Percentiles rank a stretch among this genome's conserved stretches.
Evolutionary conservation across 53 echinoderm and acorn worm genomes (phyloP).

Genomic region (Hippasteria phrygiana): DNA sequence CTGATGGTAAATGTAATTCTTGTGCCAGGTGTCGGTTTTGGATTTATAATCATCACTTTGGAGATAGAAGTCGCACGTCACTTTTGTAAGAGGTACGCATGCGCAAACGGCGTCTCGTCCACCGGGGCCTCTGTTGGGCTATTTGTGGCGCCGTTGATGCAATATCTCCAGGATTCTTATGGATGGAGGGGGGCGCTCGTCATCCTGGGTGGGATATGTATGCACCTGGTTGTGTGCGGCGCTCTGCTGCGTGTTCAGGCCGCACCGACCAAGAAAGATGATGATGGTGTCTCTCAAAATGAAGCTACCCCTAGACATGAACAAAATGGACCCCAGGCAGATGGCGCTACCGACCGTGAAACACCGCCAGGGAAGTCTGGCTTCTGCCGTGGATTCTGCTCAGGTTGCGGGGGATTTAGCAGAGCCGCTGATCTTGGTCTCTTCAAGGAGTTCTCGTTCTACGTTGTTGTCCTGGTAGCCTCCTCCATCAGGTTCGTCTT

Average conservation of each 20-base stretch:
- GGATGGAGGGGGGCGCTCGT: neutral
- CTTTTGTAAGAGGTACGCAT: neutral
- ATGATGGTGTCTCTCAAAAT: neutral
- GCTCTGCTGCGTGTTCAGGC: neutral
- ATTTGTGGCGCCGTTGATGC: slow-evolving; percentile 1
- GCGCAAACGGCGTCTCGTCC: neutral
- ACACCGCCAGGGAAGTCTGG: neutral
- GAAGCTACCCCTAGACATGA: neutral
- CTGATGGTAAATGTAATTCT: too few relatives aligned
- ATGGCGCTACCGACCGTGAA: neutral
- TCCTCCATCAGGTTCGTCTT: neutral
- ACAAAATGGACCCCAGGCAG: neutral
- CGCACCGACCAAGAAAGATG: neutral
- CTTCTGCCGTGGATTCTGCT: neutral
- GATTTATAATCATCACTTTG: neutral
- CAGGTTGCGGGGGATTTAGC: neutral
- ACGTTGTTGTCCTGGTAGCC: neutral
- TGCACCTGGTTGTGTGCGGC: slow-evolving; percentile 6
- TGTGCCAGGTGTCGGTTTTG: neutral
- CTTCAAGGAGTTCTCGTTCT: slow-evolving; percentile 1
- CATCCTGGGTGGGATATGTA: neutral
- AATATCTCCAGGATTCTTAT: neutral
- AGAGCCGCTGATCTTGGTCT: neutral
- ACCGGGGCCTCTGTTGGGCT: slow-evolving; percentile 5
- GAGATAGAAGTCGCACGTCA: neutral